Evolutionary conservation across 1,140 invertebrate species (phyloP), one percentile per base, ranked within the genome.

Genomic region (Trichonephila inaurata): DNA sequence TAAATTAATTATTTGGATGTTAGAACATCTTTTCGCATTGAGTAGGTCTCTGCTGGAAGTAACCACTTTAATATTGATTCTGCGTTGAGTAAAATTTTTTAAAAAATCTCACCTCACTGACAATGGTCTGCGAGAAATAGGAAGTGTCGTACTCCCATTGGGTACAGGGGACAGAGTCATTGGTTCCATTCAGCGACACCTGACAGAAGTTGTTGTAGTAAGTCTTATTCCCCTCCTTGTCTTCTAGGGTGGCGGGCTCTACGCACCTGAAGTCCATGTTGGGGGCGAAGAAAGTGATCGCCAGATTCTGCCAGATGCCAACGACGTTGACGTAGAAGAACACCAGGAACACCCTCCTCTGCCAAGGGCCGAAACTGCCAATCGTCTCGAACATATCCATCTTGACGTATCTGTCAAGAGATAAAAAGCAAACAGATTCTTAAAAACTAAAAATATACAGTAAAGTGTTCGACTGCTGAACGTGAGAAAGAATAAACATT

Each of bases 81-180:
- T 64, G n/a, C 18, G n/a, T 64, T 64, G 6, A 2, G n/a, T 21
- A 21, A 66, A 24, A 10, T 66, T n/a, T n/a, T 28, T n/a, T 2
- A 28, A 24, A 24, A 24, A n/a, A 3, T 2, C 24, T 33, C 60
- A 93, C 91, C 64, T 93, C 44, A 77, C 64, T 93, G 64, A 93
- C 91, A 6, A 93, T 69, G 0, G 91, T 93, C 8, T 88, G 28
- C 40, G 82, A 60, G 40, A 60, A 92, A n/a, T 58, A 60, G 1
- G 82, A 51, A 3, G 62, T 86, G 24, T 93, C 83, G 21, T 93
- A 93, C 40, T 93, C 85, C 91, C 91, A 93, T n/a, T 72, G 28
- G 6, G 62, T 93, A 18, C 91, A 93, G 14, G 82, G 64, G 4
- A 87, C 33, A 16, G 58, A 2, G 10, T 18, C 64, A 33, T 40